Percentiles rank a stretch among this genome's conserved stretches.
These are phyloP conservation scores for Bombus vancouverensis DNA, from an alignment of 1,140 invertebrate genomes.

Conservation along the genomic window DNA sequence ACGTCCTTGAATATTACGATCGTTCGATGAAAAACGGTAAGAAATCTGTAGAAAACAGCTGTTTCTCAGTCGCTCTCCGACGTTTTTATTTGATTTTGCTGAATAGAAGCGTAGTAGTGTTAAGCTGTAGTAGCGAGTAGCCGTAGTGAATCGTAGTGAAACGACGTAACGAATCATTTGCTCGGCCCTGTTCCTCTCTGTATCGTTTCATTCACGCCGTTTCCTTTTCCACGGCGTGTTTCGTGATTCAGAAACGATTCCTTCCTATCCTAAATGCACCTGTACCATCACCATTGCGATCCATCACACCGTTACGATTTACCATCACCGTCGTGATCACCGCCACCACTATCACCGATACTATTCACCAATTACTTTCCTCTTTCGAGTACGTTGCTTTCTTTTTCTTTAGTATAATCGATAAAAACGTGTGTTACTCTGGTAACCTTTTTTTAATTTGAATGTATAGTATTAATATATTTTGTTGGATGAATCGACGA, in stretches of 20 bases:
- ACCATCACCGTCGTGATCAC: too few species aligned
- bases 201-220: not conserved
- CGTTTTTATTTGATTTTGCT: not conserved
- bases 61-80: not conserved
- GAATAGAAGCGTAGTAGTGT: slow-evolving; percentile 38
- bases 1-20: not conserved
- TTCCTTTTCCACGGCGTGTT: fast-evolving
- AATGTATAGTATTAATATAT: slow-evolving; percentile 80
- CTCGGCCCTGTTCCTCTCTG: not conserved
- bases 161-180: not conserved
- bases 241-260: not conserved
- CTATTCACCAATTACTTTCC: slow-evolving; percentile 5
- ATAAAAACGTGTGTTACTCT: slow-evolving; percentile 30
- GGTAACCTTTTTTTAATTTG: slow-evolving; percentile 39
- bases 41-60: not conserved
- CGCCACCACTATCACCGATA: too few species aligned
- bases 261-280: not conserved
- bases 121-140: slow-evolving; percentile 49
- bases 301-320: not conserved
- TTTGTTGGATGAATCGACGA: slow-evolving; percentile 78
- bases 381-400: slow-evolving; percentile 27
- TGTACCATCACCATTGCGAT: not conserved
- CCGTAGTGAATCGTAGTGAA: slow-evolving; percentile 28
- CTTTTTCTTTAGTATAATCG: slow-evolving; percentile 26
- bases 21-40: not conserved